These are phyloP conservation scores for Piprites chloris DNA, from an alignment of 2,113 vertebrate species.

Conservation along the genomic window DNA sequence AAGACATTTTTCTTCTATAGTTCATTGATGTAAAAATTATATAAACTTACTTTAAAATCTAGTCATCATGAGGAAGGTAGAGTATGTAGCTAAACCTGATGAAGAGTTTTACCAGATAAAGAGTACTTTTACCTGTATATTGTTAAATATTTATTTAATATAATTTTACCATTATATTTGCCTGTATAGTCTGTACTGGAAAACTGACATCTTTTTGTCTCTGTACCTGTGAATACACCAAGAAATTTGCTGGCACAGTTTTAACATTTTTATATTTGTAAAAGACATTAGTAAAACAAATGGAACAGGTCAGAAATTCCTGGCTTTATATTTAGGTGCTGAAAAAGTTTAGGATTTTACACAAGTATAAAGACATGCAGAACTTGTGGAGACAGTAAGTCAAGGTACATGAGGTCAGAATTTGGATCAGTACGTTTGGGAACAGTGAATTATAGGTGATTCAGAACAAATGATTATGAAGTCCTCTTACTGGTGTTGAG, in stretches of 20 bases:
- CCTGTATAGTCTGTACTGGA: background rate
- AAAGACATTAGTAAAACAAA: conserved; percentile 21
- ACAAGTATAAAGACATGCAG: background rate
- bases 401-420: conserved; percentile 31
- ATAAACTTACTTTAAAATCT: background rate
- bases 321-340: background rate
- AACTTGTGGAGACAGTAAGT: background rate
- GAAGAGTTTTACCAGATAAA: background rate
- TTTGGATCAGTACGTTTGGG: conserved; percentile 17
- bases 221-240: background rate
- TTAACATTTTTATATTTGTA: background rate
- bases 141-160: background rate
- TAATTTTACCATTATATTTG: background rate
- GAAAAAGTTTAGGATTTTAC: background rate
- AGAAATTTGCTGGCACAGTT: background rate
- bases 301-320: background rate
- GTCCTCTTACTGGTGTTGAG: background rate
- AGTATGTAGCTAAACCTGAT: background rate
- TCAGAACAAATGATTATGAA: background rate
- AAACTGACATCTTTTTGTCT: background rate
- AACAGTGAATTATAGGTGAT: background rate
- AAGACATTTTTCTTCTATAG: background rate
- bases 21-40: background rate
- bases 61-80: background rate
- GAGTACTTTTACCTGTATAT: background rate